Base-by-base conservation (phyloP, 2,797 vertebrate species). In the Psittacula derbiana region DNA sequence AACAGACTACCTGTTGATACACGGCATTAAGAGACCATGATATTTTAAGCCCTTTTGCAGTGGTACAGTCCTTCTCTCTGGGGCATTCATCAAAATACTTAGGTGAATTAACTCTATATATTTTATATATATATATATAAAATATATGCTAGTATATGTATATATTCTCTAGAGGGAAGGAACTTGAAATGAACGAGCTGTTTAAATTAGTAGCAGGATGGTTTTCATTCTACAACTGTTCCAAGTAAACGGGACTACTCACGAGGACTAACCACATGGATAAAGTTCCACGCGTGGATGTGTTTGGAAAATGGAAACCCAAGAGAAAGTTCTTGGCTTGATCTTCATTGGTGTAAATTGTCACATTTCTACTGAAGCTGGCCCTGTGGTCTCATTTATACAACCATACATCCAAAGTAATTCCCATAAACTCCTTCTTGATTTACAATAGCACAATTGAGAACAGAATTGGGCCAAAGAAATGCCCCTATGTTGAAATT, bases 341-440 rank as follows among this genome's bases (percentile, higher is more conserved):
- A 60, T 71, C 52, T 83, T 95, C 93, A 41, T 75, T 73, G 82
- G 92, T 92, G 90, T 76, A 95, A 96, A 96, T 86, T 93, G 88
- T 81, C 88, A 78, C 36, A 81, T 76, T 90, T 93, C 91, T 92
- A 87, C 78, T 46, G 85, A 82, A 96, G 81, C 86, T 79, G 76
- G 89, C 95, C 91, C 95, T 82, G 12, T 64, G 88, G 92, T 73
- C 86, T 94, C 92, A 93, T 96, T 96, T 94, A 91, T 91, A 73
- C 67, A 76, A 90, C 85, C 58, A 27, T 33, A 74, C 4, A 62
- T 95, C 94, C 95, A 93, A 91, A 95, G 60, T 80, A 95, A 96
- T 95, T 90, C 92, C 89, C 88, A 55, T 91, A 90, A 96, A 93
- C 27, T 96, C 90, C 82, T 66, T 92, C 71, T 66, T 81, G 91